These are phyloP conservation scores for Aldrovandia affinis DNA, from an alignment of 2,797 vertebrate genomes.

Conservation along the genomic window DNA sequence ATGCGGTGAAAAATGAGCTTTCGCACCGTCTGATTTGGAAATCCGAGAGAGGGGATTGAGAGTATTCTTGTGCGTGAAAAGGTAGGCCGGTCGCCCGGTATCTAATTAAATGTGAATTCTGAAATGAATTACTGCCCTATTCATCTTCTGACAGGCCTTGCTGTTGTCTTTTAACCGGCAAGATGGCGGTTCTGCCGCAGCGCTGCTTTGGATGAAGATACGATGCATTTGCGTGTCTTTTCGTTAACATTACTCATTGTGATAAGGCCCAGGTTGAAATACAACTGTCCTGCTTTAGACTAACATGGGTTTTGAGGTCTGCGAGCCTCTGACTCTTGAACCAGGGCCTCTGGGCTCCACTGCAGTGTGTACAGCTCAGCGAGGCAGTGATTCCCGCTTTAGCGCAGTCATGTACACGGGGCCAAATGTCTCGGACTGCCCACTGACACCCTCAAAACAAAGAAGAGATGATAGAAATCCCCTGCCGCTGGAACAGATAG, in stretches of 20 bases:
- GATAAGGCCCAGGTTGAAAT: too few relatives aligned
- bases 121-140: conserved; percentile 15
- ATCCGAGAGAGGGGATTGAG: conserved; percentile 8
- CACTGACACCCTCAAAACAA: background rate
- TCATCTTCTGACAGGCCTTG: conserved; percentile 10
- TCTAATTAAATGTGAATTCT: conserved; percentile 12
- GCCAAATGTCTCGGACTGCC: background rate
- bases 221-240: background rate
- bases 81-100: conserved; percentile 5
- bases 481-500: background rate
- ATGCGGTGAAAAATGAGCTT: conserved; percentile 24
- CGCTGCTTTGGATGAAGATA: background rate
- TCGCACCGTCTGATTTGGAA: conserved; percentile 29
- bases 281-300: background rate
- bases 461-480: background rate
- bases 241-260: background rate
- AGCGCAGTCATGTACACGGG: background rate
- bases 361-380: background rate
- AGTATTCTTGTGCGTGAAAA: conserved; percentile 24
- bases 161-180: background rate
- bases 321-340: background rate
- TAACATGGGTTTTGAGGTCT: background rate
- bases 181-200: background rate
- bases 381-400: background rate
- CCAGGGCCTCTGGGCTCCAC: background rate